Conservation (phyloP, 2,888 invertebrate genomes). For the Lasioglossum morio region DNA sequence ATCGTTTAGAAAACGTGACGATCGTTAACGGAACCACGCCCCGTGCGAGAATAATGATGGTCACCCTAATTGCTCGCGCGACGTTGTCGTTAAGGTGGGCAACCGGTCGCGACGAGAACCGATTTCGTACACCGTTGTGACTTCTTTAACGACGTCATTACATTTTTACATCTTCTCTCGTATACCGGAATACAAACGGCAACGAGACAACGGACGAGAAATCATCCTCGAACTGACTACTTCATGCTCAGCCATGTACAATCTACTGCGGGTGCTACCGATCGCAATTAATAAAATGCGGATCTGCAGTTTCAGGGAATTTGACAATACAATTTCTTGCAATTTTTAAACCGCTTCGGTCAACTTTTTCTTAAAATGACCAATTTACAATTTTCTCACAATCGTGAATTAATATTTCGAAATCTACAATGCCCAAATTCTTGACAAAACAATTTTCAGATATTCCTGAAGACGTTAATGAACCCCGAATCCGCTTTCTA, state of each 20-base stretch:
- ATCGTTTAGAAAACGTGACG: slow-evolving; percentile 72
- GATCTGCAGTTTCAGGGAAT: background rate
- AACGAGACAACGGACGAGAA: background rate
- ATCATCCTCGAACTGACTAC: background rate
- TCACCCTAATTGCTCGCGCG: slow-evolving; percentile 39
- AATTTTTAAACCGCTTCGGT: background rate
- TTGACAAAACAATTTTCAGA: background rate
- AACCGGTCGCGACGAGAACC: slow-evolving; percentile 39
- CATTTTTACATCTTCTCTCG: background rate
- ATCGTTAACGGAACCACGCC: slow-evolving; percentile 35
- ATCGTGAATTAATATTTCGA: too few relatives aligned
- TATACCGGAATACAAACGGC: background rate
- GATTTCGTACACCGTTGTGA: slow-evolving; percentile 18
- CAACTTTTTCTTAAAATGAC: too few relatives aligned
- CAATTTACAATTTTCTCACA: too few relatives aligned
- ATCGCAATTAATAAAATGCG: slow-evolving; percentile 17
- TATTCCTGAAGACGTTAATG: background rate
- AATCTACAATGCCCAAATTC: too few relatives aligned
- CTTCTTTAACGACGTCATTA: slow-evolving; percentile 7
- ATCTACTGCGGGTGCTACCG: slow-evolving; percentile 45
- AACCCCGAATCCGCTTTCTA: background rate
- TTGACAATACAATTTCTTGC: background rate
- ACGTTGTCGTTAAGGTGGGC: slow-evolving; percentile 54
- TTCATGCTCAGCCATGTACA: slow-evolving; percentile 48
- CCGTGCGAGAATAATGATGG: slow-evolving; percentile 31